Evolutionary conservation across 2,888 invertebrate genomes (phyloP), one percentile per base, ranked within the genome.

Genomic region (Acleris cristana): DNA sequence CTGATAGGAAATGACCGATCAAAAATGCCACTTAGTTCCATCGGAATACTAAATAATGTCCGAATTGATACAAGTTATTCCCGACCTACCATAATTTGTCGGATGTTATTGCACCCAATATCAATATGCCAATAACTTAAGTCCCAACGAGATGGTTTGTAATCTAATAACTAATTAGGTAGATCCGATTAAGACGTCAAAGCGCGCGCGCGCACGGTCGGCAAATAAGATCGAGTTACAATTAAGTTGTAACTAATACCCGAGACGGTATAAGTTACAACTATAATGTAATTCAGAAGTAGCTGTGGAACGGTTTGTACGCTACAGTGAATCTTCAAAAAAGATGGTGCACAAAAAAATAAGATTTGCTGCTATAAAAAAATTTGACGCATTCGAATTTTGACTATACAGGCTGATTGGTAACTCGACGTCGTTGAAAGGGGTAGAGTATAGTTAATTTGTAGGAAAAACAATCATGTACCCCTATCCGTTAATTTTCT

Each of bases 121-220:
- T 82, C 79, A 80, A 84, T 82, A 79, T 70, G 76, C 75, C 73
- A 77, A 86, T 86, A 89, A 87, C 82, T 84, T 81, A 79, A 74
- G 73, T 73, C 72, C 76, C 79, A 81, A 87, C 79, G 79, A 81
- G 77, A 77, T 75, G 78, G 74, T 81, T 83, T 73, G 82, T 84
- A 85, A 85, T 82, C 76, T 80, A 82, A 86, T 83, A 85, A 86
- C 84, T 84, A 88, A 88, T 88, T 88, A 82, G 74, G 79, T 78
- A 88, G 90, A 90, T 90, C 90, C 85, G 89, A 92, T 92, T 91
- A 89, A 90, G 92, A 91, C 87, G 88, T 92, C 88, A 89, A 89
- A 87, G 85, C 79, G 82, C 80, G 86, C 80, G 74, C 72, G 73
- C 74, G 80, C 76, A 92, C 85, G 88, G 90, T 89, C 84, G 73